Conservation (phyloP, 2,888 invertebrate genomes). For the Agrochola lota region DNA sequence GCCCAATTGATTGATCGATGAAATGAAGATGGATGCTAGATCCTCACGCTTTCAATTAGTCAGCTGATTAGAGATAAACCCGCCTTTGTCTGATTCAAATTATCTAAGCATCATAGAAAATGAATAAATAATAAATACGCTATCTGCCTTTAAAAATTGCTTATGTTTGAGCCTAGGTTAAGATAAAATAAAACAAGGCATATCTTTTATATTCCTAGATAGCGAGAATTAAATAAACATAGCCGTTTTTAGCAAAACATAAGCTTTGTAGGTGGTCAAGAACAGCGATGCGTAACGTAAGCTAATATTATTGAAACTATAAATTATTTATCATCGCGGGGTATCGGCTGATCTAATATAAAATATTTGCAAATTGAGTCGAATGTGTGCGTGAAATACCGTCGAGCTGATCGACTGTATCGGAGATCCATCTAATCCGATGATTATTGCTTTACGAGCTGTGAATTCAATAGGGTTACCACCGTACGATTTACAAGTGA, state of each 20-base stretch:
- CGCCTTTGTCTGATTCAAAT: background rate
- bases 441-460: constrained; percentile 62
- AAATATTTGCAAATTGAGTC: constrained; percentile 38
- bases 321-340: constrained; percentile 24
- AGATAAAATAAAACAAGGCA: constrained; percentile 10
- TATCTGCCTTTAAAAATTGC: background rate
- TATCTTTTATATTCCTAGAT: background rate
- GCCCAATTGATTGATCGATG: background rate
- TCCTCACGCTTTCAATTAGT: background rate
- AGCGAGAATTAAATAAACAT: constrained; percentile 24
- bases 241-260: constrained; percentile 1
- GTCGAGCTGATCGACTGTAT: constrained; percentile 51
- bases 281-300: constrained; percentile 37
- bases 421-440: constrained; percentile 50
- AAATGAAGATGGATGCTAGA: background rate
- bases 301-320: constrained; percentile 41
- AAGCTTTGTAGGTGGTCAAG: constrained; percentile 42
- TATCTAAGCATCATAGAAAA: background rate
- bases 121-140: no score
- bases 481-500: background rate
- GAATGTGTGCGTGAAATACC: constrained; percentile 42
- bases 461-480: constrained; percentile 54
- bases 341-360: constrained; percentile 18
- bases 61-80: background rate
- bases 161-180: background rate